Conservation (phyloP, 2,888 invertebrate genomes). For the Octodonta nipae region DNA sequence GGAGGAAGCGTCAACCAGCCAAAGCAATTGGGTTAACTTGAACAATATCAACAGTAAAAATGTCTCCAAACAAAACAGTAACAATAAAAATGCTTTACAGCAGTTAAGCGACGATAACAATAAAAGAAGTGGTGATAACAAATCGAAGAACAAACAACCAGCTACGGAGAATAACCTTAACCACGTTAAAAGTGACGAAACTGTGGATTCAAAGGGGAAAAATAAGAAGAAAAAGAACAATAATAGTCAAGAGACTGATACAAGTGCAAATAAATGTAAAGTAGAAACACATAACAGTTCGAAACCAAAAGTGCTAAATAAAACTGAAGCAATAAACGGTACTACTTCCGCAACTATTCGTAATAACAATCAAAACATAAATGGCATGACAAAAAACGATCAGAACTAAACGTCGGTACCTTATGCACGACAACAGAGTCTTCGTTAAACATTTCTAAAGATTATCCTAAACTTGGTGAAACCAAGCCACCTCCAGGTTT, state of each 20-base stretch:
- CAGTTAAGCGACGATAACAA: slow-evolving; percentile 12
- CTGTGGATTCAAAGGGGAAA: slow-evolving; percentile 26
- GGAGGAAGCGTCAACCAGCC: slow-evolving; percentile 28
- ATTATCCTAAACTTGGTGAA: no score
- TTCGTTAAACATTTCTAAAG: no score
- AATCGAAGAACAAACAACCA: no score
- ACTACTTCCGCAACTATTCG: no score
- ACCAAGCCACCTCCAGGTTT: slow-evolving; percentile 33
- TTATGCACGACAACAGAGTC: slow-evolving; percentile 4
- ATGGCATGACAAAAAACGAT: no score
- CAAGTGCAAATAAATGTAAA: no score
- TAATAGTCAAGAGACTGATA: slow-evolving; percentile 11
- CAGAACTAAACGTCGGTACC: no score
- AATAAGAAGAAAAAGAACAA: slow-evolving; percentile 18
- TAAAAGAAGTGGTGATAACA: slow-evolving; percentile 29
- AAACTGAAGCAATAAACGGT: no score
- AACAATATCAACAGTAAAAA: slow-evolving; percentile 22
- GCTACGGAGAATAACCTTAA: no score
- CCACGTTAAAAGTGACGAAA: slow-evolving; percentile 16
- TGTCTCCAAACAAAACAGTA: slow-evolving; percentile 5
- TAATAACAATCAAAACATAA: no score
- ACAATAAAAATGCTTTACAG: slow-evolving; percentile 9
- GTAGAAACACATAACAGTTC: no score
- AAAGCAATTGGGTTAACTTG: slow-evolving; percentile 22
- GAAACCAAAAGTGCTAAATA: neutral